Evolutionary conservation across 35 echinoderm and acorn worm genomes (phyloP), one percentile per base, ranked within the genome.

Genomic region (Chiridota heheva): DNA sequence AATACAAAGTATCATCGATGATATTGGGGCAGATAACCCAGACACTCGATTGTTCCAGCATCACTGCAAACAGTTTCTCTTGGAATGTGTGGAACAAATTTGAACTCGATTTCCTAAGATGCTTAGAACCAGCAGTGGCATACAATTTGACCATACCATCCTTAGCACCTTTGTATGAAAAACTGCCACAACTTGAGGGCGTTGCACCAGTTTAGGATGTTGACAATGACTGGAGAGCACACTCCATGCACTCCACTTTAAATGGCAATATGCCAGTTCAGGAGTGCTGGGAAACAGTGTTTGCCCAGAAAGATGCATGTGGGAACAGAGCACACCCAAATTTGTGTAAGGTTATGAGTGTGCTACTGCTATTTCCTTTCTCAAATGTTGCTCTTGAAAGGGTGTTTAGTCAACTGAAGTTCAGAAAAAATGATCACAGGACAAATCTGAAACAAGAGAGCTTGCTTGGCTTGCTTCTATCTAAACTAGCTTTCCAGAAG

Each of bases 51-150:
- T 76, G 72, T 76, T 76, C 33, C 43, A 33, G 36, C 47, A 10
- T 5, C 22, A 75, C 5, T 75, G 71, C 71, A 58, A 42, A 76
- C 8, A 29, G 38, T 76, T 76, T 57, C 44, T 76, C 10, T 12
- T 53, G 28, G 44, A 55, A 57, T 57, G 72, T 36, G 44, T 76
- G 2, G 13, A 34, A 18, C 72, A 76, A 22, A 76, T 76, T 16
- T 22, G 6, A 80, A 80, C 76, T 80, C 1, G 45, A 40, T 61
- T 57, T 78, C 51, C 49, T 58, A 18, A 36, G 18, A 80, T 80
- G 76, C 22, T 57, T 80, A 57, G 33, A 63, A 24, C 76, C 76
- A 60, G 13, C 53, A 80, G 76, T 63, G 2, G 76, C 56, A 20
- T 62, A 62, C 53, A 80, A 41, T 59, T 17, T 80, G 45, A 63